Base-by-base conservation (phyloP, 2,888 invertebrate species). In the Hydrotaea diabolus region DNA sequence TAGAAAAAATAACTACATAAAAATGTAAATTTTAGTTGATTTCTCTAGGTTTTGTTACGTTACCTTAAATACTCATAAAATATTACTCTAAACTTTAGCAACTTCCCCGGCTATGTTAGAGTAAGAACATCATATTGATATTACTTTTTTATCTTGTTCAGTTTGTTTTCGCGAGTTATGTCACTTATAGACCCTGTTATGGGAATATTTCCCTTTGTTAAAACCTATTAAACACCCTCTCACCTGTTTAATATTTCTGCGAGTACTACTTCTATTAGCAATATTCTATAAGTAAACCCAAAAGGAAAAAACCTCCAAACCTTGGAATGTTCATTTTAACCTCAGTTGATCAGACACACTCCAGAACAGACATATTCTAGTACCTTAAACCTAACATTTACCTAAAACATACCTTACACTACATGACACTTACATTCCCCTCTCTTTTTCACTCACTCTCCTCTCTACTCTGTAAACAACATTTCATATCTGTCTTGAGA, bases 21-120 rank as follows among this genome's bases (percentile, higher is more conserved):
- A 21, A 57, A 1, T 57, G 4, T 31, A 31, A n/a, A 31, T n/a
- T 31, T 59, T 15, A 59, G 26, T 59, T 62, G 5, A n/a, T 31
- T 0, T n/a, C n/a, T 31, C 31, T 9, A 39, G 13, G 3, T 57
- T 57, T 4, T 57, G 57, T 57, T 57, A 21, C 57, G 0, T 49
- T 19, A 26, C 15, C 15, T 59, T 59, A 26, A 59, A 23, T 26
- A 59, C 15, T 26, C 26, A 31, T 31, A 4, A 19, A 66, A 43
- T 13, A 69, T 21, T 87, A 88, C 90, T 92, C 91, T 89, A 88
- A 87, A 88, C 83, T 89, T 89, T 92, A 92, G 92, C 92, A 90
- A 90, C 92, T 92, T 92, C 92, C 92, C 92, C 92, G 90, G 92
- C 92, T 92, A 91, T 89, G 88, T 86, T 89, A 89, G 91, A 90